A percentile compares a stretch with the other conserved stretches of the same genome.
These are phyloP conservation scores for Tipula vernalis DNA, from an alignment of 2,888 invertebrate species.

Conservation along the genomic window DNA sequence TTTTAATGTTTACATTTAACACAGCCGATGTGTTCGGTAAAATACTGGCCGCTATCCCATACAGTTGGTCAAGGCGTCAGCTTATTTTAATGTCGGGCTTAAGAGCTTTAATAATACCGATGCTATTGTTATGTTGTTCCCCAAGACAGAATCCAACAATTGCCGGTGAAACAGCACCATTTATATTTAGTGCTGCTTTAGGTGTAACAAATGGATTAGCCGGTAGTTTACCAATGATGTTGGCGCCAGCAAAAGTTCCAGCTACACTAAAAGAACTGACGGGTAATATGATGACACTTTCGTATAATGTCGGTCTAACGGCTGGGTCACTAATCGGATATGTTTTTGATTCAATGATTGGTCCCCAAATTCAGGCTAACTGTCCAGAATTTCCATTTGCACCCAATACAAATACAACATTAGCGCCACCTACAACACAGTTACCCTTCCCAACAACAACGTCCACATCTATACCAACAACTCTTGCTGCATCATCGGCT, in stretches of 20 bases:
- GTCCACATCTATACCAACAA: slow-evolving; percentile 21
- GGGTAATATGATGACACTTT: slow-evolving; percentile 90
- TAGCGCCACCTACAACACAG: neutral
- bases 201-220: slow-evolving; percentile 80
- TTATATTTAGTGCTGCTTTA: slow-evolving; percentile 52
- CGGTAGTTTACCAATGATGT: slow-evolving; percentile 86
- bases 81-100: slow-evolving; percentile 61
- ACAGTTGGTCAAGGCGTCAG: slow-evolving; percentile 72
- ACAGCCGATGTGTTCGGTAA: slow-evolving; percentile 76
- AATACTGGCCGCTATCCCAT: slow-evolving; percentile 66
- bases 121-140: slow-evolving; percentile 69
- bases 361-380: slow-evolving; percentile 38
- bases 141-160: slow-evolving; percentile 65
- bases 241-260: slow-evolving; percentile 75
- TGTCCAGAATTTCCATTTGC: slow-evolving; percentile 35
- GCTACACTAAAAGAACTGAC: slow-evolving; percentile 78
- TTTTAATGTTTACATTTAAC: slow-evolving; percentile 82
- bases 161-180: slow-evolving; percentile 49
- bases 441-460: slow-evolving; percentile 31
- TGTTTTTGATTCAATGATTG: slow-evolving; percentile 52
- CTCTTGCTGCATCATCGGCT: slow-evolving; percentile 16
- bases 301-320: slow-evolving; percentile 78
- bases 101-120: slow-evolving; percentile 63
- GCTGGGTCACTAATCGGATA: slow-evolving; percentile 77
- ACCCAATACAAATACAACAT: slow-evolving; percentile 15